Evolutionary conservation across 1,140 invertebrate genomes (phyloP), one percentile per base, ranked within the genome.

Genomic region (Armadillidium nasatum): DNA sequence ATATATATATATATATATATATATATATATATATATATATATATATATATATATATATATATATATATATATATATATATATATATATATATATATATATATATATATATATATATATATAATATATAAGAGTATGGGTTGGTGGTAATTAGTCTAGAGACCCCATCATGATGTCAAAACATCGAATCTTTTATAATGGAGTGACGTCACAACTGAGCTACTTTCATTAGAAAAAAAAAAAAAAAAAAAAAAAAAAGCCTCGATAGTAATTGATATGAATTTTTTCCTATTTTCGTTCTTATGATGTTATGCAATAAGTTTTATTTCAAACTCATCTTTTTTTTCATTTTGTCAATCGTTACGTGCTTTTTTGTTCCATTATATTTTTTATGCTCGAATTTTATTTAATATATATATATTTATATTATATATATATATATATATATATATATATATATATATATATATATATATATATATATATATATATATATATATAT

Each of bases 1-100:
- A 70, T 70, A 33, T 70, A 70, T 70, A 70, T 22, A n/a, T 70
- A 33, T 33, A 70, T 70, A 33, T 33, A 70, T 70, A 23, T 33
- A 21, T 70, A 70, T 70, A 70, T 33, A 33, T 22, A 70, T 70
- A 22, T 70, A 23, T 22, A 33, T 70, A 70, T 21, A 33, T 69
- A 22, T 22, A 22, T 70, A 33, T 70, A 33, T 70, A 70, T 22
- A 13, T n/a, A 22, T 70, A 22, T 70, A 23, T 70, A 21, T 70
- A 21, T 70, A 23, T 70, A 21, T 70, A 23, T 69, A 21, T 70
- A 23, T 70, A 23, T 33, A 21, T 22, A 21, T 70, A 23, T 70
- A 23, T 69, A 21, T 21, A 21, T 70, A 23, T 22, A 13, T 70
- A 21, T 70, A 19, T 70, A 21, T 70, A 33, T 70, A 33, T 21